A percentile compares a stretch with the other conserved stretches of the same genome.
phyloP scores from a whole-genome alignment of 2,888 invertebrate genomes.

The Cecidostiba fungosa region DNA sequence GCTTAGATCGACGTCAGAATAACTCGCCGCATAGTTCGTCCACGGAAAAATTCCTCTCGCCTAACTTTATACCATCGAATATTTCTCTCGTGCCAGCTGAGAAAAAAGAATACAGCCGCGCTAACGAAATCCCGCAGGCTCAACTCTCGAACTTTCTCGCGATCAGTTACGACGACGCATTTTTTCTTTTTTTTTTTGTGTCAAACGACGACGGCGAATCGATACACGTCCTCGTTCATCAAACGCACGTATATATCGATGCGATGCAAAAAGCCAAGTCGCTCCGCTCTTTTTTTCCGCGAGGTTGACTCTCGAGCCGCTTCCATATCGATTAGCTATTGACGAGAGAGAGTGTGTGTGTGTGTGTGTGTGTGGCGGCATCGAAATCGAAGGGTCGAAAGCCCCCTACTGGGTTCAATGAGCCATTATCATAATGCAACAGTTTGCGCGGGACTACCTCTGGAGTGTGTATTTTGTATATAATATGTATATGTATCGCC shows the following conservation, averaged over 20 bases:
- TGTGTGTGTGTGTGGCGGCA: too few species aligned
- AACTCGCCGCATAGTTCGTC: conserved; percentile 25
- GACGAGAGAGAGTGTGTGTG: neutral
- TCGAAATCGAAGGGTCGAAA: conserved; percentile 33
- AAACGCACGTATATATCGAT: conserved; percentile 53
- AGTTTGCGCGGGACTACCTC: conserved; percentile 48
- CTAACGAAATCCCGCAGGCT: neutral
- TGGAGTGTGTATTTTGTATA: neutral
- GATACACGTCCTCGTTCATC: conserved; percentile 66
- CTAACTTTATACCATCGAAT: conserved; percentile 11
- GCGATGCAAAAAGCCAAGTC: conserved; percentile 16
- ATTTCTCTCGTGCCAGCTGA: neutral
- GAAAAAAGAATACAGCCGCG: neutral
- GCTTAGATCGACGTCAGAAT: neutral
- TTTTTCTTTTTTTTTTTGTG: conserved; percentile 59
- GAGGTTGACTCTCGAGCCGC: neutral
- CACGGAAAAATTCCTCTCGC: neutral
- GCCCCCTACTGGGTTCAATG: conserved; percentile 43
- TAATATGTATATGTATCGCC: neutral
- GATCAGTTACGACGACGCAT: neutral
- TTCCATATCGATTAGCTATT: conserved; percentile 42
- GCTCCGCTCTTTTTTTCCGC: neutral
- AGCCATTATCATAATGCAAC: conserved; percentile 64
- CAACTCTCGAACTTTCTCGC: neutral
- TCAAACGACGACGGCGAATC: conserved; percentile 63